Evolutionary conservation across 1,140 invertebrate genomes (phyloP).

Genomic region (Goniozus legneri): DNA sequence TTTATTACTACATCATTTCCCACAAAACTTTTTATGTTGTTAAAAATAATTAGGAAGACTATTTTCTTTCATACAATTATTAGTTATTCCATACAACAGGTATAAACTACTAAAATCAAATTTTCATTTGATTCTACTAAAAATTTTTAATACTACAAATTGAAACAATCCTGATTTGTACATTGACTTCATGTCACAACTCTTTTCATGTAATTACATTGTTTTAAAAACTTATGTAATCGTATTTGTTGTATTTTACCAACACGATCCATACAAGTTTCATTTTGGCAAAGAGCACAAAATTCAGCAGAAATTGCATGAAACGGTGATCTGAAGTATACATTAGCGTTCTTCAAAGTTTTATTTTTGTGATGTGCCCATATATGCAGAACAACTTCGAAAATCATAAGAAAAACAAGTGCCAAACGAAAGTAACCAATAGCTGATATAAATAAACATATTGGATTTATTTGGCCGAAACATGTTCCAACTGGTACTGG

Average conservation of each 20-base stretch:
- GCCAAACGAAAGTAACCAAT: constrained; percentile 44
- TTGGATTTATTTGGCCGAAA: constrained; percentile 41
- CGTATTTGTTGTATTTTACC: constrained; percentile 50
- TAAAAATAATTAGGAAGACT: too few species aligned
- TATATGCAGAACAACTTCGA: constrained; percentile 51
- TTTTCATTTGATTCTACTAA: too few species aligned
- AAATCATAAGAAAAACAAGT: constrained; percentile 31
- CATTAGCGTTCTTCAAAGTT: constrained; percentile 45
- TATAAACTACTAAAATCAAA: too few species aligned
- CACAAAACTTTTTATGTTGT: too few species aligned
- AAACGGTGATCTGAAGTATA: constrained; percentile 59
- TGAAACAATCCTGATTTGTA: too few species aligned
- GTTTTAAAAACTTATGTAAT: constrained; percentile 41
- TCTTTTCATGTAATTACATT: constrained; percentile 47
- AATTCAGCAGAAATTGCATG: constrained; percentile 58
- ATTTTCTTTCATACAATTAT: too few species aligned
- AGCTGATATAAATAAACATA: constrained; percentile 38
- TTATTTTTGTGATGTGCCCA: constrained; percentile 59
- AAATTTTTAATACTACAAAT: too few species aligned
- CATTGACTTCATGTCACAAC: constrained; percentile 36
- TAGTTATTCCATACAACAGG: too few species aligned
- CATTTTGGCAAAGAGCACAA: constrained; percentile 57
- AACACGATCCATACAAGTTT: constrained; percentile 48
- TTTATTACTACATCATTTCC: too few species aligned
- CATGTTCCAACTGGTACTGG: constrained; percentile 35